Conservation (phyloP, 2,797 vertebrate genomes). For the Tachyglossus aculeatus region DNA sequence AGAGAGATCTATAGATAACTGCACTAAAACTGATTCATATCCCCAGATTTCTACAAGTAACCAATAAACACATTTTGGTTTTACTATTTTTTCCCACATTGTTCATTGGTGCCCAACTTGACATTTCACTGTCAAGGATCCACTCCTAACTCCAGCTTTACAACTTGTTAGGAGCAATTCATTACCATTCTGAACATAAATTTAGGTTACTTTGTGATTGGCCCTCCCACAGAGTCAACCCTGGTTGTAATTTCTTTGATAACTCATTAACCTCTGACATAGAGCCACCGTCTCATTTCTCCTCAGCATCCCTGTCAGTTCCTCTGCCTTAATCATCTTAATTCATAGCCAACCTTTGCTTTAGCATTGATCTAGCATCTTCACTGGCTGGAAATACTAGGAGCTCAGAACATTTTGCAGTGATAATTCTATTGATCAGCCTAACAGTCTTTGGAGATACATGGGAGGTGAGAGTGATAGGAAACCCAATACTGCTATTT, state of each 20-base stretch:
- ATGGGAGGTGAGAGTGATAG: too few relatives aligned
- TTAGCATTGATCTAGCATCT: too few relatives aligned
- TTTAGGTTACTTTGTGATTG: slow-evolving; percentile 10
- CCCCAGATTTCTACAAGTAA: background rate
- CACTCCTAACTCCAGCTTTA: slow-evolving; percentile 11
- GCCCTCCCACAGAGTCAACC: slow-evolving; percentile 12
- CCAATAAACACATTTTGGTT: background rate
- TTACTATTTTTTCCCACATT: background rate
- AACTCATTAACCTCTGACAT: slow-evolving; percentile 16
- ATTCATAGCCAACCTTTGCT: too few relatives aligned
- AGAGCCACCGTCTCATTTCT: slow-evolving; percentile 8
- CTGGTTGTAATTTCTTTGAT: slow-evolving; percentile 21
- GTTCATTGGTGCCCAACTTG: background rate
- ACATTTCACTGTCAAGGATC: slow-evolving; percentile 4
- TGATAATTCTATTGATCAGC: too few relatives aligned
- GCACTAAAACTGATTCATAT: background rate
- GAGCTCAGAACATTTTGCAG: too few relatives aligned
- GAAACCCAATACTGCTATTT: too few relatives aligned
- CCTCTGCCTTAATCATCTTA: background rate
- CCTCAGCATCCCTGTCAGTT: background rate
- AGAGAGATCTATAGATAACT: slow-evolving; percentile 20
- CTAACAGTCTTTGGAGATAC: too few relatives aligned
- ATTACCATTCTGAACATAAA: slow-evolving; percentile 17
- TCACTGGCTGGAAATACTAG: too few relatives aligned
- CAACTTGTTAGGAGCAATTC: slow-evolving; percentile 33